Evolutionary conservation across 2,888 invertebrate genomes (phyloP), one percentile per base, ranked within the genome.

Genomic region (Agonopterix heracliana): DNA sequence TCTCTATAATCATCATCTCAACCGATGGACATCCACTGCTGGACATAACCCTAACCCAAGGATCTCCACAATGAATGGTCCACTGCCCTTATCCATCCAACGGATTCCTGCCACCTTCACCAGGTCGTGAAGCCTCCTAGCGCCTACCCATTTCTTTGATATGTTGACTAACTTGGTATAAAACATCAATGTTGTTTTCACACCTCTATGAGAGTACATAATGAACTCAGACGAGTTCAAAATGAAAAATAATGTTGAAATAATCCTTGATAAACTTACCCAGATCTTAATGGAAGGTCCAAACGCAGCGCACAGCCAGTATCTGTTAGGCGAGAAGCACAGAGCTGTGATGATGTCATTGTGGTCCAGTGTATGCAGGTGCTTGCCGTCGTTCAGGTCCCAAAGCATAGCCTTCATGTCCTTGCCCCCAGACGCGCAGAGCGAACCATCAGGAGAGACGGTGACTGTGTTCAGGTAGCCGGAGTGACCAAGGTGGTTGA

Each of bases 351-450:
- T 99, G 81, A 96, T 96, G 78, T 98, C 98, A 85, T 98, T 98
- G 85, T 99, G 99, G 78, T 98, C 98, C 71, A 99, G 90, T 10
- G 99, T 99, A 91, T 99, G 99, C 76, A 99, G 91, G 85, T 99
- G 98, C 89, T 99, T 99, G 90, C 98, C 98, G 78, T 99, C 99
- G 84, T 99, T 99, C 78, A 99, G 90, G 86, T 99, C 99, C 99
- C 99, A 99, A 61, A 99, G 90, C 96, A 99, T 97, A 9, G 99
- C 99, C 89, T 98, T 98, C 90, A 98, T 97, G 90, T 99, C 99
- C 94, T 98, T 98, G 75, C 98, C 99, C 81, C 99, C 99, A 55
- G 98, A 98, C n/a, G 99, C 99, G 78, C 99, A 99, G 38, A 99
- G 92, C 1, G 99, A 99, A 71, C 99, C 99, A 88, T 99, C 99